Evolutionary conservation across 2,888 invertebrate species (phyloP).

Genomic region (Macaria notata): DNA sequence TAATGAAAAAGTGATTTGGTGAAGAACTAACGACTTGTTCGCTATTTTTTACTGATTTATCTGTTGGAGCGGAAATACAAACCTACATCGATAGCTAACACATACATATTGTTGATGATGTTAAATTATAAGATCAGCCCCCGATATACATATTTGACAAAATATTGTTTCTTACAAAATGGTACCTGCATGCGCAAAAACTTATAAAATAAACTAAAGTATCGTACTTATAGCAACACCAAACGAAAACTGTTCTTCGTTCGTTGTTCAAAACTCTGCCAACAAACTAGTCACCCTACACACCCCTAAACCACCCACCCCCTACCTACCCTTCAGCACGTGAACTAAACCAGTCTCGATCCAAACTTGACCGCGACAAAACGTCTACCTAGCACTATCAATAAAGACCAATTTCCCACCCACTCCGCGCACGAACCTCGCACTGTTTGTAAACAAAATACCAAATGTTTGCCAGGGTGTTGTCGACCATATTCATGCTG

Average conservation of each 20-base stretch:
- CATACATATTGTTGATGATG: too few relatives aligned
- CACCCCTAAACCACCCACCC: conserved; percentile 8
- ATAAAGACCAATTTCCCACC: conserved; percentile 5
- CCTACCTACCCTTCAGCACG: conserved; percentile 9
- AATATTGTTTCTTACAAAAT: neutral
- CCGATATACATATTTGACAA: too few relatives aligned
- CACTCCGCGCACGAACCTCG: neutral
- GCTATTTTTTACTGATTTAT: neutral
- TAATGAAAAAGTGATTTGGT: too few relatives aligned
- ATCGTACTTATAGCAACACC: too few relatives aligned
- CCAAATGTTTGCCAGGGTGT: conserved; percentile 53
- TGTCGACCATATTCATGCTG: conserved; percentile 64
- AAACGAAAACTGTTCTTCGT: too few relatives aligned
- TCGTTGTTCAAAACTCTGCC: too few relatives aligned
- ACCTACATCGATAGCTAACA: too few relatives aligned
- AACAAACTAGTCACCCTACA: conserved; percentile 8
- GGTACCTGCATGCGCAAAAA: too few relatives aligned
- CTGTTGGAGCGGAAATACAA: too few relatives aligned
- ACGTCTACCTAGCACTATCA: conserved; percentile 30
- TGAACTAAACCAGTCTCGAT: conserved; percentile 9
- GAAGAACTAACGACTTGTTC: neutral
- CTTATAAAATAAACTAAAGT: neutral
- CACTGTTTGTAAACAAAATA: conserved; percentile 16
- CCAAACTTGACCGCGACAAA: conserved; percentile 29
- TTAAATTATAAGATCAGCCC: too few relatives aligned